Evolutionary conservation across 23 tunicate species (phyloP).

Genomic region (Halocynthia roretzi): DNA sequence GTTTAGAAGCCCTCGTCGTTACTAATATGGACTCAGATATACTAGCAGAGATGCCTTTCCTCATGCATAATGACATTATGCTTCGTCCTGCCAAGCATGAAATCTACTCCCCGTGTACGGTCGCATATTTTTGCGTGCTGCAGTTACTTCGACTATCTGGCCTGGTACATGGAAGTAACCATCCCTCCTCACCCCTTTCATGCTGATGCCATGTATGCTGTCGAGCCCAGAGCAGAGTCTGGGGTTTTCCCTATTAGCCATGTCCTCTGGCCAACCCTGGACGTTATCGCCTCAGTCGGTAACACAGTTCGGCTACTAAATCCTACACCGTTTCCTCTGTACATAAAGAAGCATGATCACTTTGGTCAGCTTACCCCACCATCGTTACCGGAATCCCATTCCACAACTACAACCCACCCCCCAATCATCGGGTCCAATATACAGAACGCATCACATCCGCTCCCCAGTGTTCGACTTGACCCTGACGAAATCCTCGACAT

Average conservation of each 20-base stretch:
- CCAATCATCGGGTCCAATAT: too few species aligned
- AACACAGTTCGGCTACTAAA: too few species aligned
- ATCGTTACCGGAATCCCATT: too few species aligned
- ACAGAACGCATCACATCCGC: too few species aligned
- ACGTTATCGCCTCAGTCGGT: too few species aligned
- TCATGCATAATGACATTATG: background rate
- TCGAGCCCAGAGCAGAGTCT: background rate
- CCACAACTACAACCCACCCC: too few species aligned
- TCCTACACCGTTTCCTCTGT: too few species aligned
- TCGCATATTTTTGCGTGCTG: background rate
- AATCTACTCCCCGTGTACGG: background rate
- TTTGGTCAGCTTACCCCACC: background rate
- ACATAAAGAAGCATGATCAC: background rate
- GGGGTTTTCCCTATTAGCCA: background rate
- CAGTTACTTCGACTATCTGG: background rate
- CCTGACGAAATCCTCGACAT: background rate
- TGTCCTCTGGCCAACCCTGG: too few species aligned
- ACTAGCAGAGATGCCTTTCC: background rate
- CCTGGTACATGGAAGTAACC: background rate
- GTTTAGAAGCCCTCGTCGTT: background rate
- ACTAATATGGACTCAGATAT: background rate
- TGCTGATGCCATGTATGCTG: conserved; percentile 1
- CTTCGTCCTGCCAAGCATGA: background rate
- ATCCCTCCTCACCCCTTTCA: too few species aligned
- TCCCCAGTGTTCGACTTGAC: too few species aligned